phyloP scores from a whole-genome alignment of 2,113 vertebrate genomes.

The Desmodus rotundus region DNA sequence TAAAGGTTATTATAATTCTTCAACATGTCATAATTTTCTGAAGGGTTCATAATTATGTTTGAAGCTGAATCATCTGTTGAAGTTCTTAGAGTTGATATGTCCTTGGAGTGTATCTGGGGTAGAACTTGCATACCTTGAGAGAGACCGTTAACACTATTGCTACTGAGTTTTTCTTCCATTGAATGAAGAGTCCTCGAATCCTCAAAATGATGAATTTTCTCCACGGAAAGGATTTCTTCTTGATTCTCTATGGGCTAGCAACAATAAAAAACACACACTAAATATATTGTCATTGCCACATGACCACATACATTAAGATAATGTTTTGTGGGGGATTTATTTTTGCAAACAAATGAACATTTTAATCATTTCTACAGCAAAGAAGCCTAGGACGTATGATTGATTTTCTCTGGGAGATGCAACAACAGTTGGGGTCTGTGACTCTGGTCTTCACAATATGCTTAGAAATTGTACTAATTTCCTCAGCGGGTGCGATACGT shows the following conservation, averaged over 20 bases:
- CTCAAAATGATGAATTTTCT: constrained; percentile 54
- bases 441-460: neutral
- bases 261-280: constrained; percentile 19
- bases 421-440: neutral
- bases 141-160: neutral
- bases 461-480: neutral
- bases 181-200: constrained; percentile 5
- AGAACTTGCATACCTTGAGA: constrained; percentile 23
- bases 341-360: neutral
- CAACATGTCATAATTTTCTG: constrained; percentile 35
- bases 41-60: constrained; percentile 3
- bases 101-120: constrained; percentile 40
- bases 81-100: constrained; percentile 9
- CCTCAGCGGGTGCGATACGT: neutral
- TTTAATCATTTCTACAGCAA: neutral
- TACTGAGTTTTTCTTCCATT: constrained; percentile 49
- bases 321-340: neutral
- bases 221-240: constrained; percentile 41
- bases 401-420: neutral
- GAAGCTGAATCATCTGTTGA: constrained; percentile 23
- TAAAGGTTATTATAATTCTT: constrained; percentile 34
- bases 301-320: neutral
- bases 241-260: constrained; percentile 60
- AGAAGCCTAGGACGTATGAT: neutral
- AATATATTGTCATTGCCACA: neutral